Percentiles rank a stretch among this genome's conserved stretches.
Conservation (phyloP, 2,113 vertebrate genomes). For the Pycnonotus jocosus region DNA sequence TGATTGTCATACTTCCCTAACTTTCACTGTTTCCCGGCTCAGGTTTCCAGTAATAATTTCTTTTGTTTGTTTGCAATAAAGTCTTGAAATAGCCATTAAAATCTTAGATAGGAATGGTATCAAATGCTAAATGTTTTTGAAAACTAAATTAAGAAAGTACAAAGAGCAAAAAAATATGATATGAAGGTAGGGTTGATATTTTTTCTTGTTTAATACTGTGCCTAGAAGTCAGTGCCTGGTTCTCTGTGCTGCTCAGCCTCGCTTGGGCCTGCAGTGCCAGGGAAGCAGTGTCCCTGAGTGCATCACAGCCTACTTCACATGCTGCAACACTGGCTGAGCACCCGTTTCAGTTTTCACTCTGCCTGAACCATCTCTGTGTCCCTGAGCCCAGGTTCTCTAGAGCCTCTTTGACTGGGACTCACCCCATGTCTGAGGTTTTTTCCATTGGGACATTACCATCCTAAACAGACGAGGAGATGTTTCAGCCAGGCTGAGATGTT, state of each 20-base stretch:
- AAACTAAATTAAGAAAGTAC: background rate
- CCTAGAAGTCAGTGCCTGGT: background rate
- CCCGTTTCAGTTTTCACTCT: background rate
- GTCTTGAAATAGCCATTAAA: background rate
- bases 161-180: background rate
- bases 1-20: background rate
- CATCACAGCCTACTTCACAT: background rate
- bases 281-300: background rate
- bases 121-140: background rate
- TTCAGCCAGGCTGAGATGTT: background rate
- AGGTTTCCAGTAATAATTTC: background rate
- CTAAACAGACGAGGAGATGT: background rate
- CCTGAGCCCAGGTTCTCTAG: background rate
- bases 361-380: background rate
- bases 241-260: background rate
- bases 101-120: background rate
- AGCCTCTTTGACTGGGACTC: background rate
- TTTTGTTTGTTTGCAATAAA: background rate
- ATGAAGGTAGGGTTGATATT: background rate
- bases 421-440: background rate
- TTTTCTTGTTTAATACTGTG: background rate
- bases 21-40: background rate
- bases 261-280: rapidly evolving
- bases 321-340: background rate
- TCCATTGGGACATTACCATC: background rate